Evolutionary conservation across 2,113 vertebrate genomes (phyloP).

Genomic region (Corvus cornix): DNA sequence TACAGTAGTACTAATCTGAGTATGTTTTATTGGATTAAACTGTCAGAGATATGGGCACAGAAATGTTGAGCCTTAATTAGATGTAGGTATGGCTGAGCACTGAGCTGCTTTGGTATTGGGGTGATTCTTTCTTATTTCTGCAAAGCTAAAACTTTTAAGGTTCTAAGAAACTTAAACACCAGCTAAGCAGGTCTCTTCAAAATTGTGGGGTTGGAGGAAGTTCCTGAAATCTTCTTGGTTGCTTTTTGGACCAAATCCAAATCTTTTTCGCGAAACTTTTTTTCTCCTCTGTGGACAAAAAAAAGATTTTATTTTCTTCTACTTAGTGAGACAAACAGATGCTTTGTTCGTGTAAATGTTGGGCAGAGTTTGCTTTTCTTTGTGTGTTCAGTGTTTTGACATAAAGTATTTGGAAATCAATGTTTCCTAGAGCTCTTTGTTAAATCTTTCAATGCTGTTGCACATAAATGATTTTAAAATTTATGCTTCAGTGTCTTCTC

Average conservation of each 20-base stretch:
- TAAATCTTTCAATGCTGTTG: neutral
- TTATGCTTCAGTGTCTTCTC: neutral
- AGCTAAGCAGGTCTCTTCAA: neutral
- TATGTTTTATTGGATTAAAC: neutral
- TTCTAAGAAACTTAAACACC: neutral
- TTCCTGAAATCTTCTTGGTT: neutral
- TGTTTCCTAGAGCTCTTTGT: neutral
- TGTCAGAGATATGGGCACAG: neutral
- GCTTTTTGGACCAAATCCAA: neutral
- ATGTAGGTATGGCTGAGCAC: neutral
- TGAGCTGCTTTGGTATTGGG: neutral
- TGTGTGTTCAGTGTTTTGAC: neutral
- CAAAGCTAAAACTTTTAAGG: neutral
- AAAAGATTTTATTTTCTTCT: neutral
- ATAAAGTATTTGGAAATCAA: neutral
- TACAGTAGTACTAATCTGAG: neutral
- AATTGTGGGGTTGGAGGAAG: neutral
- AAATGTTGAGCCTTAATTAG: neutral
- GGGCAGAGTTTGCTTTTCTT: neutral
- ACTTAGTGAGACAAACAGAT: neutral
- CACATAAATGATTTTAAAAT: neutral
- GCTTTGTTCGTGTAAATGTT: neutral
- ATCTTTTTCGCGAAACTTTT: neutral
- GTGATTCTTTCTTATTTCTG: neutral
- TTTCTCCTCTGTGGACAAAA: neutral